phyloP scores from a whole-genome alignment of 1,140 invertebrate species.

The Metopolophium dirhodum region DNA sequence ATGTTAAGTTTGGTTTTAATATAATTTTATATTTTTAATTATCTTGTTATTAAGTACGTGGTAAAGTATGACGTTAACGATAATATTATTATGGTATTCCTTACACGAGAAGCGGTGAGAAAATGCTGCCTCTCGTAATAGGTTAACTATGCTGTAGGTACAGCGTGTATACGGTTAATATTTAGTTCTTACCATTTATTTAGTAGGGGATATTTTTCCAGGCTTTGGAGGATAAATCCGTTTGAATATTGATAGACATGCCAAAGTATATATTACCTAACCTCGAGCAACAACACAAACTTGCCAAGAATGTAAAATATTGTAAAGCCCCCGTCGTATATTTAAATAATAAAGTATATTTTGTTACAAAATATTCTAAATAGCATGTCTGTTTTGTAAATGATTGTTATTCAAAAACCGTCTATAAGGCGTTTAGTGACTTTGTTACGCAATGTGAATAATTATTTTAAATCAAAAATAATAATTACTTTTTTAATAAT shows the following conservation, averaged over 20 bases:
- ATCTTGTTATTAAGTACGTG: not conserved
- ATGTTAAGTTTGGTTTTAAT: not conserved
- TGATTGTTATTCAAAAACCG: constrained; percentile 5
- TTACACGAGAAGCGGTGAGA: not conserved
- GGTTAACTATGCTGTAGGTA: not conserved
- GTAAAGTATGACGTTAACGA: constrained; percentile 2
- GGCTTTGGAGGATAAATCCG: not conserved
- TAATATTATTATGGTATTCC: not conserved
- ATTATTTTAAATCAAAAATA: constrained; percentile 1
- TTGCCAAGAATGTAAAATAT: constrained; percentile 36
- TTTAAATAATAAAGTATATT: constrained; percentile 34
- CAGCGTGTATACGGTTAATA: not conserved
- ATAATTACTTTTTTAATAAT: not conserved
- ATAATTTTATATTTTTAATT: not conserved
- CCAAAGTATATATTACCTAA: not conserved
- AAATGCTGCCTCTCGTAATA: not conserved
- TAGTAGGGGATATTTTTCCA: not conserved
- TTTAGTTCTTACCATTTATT: constrained; percentile 30
- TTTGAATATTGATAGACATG: constrained; percentile 37
- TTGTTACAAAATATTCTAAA: constrained; percentile 33
- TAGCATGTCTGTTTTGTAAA: constrained; percentile 4
- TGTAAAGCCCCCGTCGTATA: not conserved
- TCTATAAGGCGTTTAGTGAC: not conserved
- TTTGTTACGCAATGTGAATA: not conserved
- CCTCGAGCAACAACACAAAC: constrained; percentile 28